These are phyloP conservation scores for Zaprionus africanus DNA, from an alignment of 1,140 invertebrate genomes.

Conservation along the genomic window DNA sequence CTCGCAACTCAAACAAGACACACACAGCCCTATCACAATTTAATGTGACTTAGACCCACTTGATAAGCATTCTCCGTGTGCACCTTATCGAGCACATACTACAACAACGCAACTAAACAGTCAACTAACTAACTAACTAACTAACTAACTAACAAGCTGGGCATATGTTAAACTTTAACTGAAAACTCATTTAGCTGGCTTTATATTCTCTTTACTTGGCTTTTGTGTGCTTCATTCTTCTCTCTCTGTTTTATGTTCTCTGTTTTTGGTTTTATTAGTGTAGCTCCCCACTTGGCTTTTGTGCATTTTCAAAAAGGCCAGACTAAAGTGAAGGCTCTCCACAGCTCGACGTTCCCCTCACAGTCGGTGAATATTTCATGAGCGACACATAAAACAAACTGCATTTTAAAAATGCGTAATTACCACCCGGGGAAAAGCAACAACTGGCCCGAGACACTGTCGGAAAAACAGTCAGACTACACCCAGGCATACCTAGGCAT, in stretches of 20 bases:
- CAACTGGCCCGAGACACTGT: conserved; percentile 22
- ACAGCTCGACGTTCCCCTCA: not conserved
- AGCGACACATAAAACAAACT: conserved; percentile 24
- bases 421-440: conserved; percentile 44
- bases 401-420: conserved; percentile 50
- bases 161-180: not conserved
- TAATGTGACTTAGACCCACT: conserved; percentile 11
- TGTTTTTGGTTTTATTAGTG: conserved; percentile 8
- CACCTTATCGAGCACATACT: conserved; percentile 11
- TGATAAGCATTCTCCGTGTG: not conserved
- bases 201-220: conserved; percentile 13
- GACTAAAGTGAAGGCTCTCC: not conserved
- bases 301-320: conserved; percentile 36
- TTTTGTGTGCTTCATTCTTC: not conserved
- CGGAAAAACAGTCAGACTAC: not conserved
- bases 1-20: conserved; percentile 4
- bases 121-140: conserved; percentile 1
- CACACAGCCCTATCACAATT: conserved; percentile 13
- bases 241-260: not conserved
- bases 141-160: conserved; percentile 14
- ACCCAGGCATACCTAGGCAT: not conserved
- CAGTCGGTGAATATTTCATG: conserved; percentile 42
- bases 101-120: not conserved
- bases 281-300: conserved; percentile 16
- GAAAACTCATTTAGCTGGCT: not conserved